Percentiles rank a stretch among this genome's conserved stretches.
Conservation (phyloP, 2,113 vertebrate species). For the Solea solea region DNA sequence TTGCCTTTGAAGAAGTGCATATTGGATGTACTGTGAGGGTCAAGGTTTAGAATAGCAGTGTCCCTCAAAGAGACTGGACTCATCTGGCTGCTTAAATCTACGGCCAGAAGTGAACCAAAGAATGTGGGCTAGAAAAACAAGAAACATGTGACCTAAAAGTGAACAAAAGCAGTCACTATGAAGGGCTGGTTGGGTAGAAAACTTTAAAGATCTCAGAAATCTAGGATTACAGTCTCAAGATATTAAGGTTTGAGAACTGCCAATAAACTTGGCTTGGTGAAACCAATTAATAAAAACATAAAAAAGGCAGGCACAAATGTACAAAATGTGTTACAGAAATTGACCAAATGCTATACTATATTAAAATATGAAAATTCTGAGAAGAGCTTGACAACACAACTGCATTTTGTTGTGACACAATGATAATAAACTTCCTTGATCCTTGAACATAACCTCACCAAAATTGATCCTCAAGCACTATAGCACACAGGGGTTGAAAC, state of each 20-base stretch:
- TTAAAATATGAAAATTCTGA: too few species aligned
- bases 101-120: conserved; percentile 29
- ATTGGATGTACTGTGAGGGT: conserved; percentile 51
- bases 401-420: too few species aligned
- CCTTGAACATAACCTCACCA: too few species aligned
- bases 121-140: conserved; percentile 10
- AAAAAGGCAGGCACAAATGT: too few species aligned
- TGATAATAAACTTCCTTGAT: too few species aligned
- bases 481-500: too few species aligned
- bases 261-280: not conserved
- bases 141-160: not conserved
- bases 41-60: conserved; percentile 50
- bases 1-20: conserved; percentile 56
- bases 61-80: conserved; percentile 41
- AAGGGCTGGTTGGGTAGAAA: not conserved
- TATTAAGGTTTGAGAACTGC: not conserved
- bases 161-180: conserved; percentile 19
- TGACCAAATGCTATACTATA: too few species aligned
- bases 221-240: not conserved
- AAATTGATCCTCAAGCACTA: too few species aligned
- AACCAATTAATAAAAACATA: not conserved
- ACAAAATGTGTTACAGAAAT: too few species aligned
- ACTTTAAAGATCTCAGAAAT: not conserved
- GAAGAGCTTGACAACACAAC: too few species aligned
- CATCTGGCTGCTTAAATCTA: conserved; percentile 6